These are phyloP conservation scores for Pomacea maculata DNA, from an alignment of 1,140 invertebrate genomes.

Conservation along the genomic window DNA sequence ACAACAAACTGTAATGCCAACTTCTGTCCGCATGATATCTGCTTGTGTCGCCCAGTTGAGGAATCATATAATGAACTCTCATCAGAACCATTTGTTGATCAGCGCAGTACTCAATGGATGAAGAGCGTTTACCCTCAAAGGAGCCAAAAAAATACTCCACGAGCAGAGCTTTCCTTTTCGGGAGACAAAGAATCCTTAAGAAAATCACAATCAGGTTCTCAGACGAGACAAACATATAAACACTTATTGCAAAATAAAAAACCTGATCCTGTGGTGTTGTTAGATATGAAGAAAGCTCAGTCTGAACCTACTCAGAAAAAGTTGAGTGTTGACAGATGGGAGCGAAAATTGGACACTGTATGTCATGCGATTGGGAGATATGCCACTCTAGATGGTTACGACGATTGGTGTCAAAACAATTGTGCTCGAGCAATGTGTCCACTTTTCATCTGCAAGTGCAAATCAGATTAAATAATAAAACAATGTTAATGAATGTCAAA, in stretches of 20 bases:
- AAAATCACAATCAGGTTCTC: too few relatives aligned
- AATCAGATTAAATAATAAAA: not conserved
- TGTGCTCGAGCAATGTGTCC: conserved; percentile 34
- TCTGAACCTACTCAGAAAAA: not conserved
- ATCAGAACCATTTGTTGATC: not conserved
- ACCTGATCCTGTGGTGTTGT: not conserved
- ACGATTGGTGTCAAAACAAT: conserved; percentile 38
- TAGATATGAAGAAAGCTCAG: not conserved
- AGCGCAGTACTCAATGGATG: not conserved
- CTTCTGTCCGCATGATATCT: conserved; percentile 36
- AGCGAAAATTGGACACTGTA: not conserved
- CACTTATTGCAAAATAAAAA: not conserved
- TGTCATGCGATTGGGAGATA: conserved; percentile 33
- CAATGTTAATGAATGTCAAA: not conserved
- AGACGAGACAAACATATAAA: not conserved
- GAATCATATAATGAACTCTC: not conserved
- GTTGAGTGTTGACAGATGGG: not conserved
- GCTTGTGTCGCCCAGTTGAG: conserved; percentile 24
- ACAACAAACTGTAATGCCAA: conserved; percentile 44
- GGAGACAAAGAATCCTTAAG: not conserved
- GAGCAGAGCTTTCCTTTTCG: not conserved
- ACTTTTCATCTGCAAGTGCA: conserved; percentile 33
- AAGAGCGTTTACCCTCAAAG: not conserved
- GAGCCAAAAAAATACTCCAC: not conserved
- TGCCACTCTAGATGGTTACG: conserved; percentile 26